phyloP scores from a whole-genome alignment of 2,797 vertebrate species.

The Acanthurus tractus region DNA sequence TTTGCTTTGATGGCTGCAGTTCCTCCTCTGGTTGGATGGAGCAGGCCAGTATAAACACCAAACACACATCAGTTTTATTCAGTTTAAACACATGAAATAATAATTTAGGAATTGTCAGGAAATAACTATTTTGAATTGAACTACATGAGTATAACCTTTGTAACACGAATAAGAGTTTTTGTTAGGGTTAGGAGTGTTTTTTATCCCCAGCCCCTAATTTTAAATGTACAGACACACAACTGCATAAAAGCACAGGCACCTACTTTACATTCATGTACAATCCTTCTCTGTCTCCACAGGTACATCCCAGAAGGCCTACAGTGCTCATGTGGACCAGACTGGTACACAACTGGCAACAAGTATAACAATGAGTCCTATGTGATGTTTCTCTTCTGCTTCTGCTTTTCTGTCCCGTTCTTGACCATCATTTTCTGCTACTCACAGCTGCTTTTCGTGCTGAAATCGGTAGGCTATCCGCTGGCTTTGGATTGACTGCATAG shows the following conservation, averaged over 20 bases:
- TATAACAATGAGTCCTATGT: conserved; percentile 86
- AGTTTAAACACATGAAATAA: not conserved
- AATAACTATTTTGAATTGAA: too few relatives aligned
- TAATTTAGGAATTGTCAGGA: not conserved
- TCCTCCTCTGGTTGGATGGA: conserved; percentile 87
- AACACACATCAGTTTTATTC: not conserved
- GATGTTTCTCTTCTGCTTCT: conserved; percentile 87
- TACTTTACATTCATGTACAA: not conserved
- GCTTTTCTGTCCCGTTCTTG: conserved; percentile 83
- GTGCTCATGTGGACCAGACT: conserved; percentile 85
- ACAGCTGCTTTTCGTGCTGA: conserved; percentile 85
- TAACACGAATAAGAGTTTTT: not conserved
- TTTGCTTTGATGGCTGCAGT: conserved; percentile 68
- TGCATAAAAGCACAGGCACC: too few relatives aligned
- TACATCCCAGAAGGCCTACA: conserved; percentile 86
- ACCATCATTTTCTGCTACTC: conserved; percentile 85
- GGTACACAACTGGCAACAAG: conserved; percentile 84
- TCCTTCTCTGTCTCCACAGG: conserved; percentile 51
- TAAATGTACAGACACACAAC: not conserved
- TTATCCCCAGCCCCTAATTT: not conserved
- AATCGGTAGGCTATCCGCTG: conserved; percentile 67
- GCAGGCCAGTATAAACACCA: conserved; percentile 75
- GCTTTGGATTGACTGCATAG: not conserved
- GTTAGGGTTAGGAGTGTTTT: not conserved
- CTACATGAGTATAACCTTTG: too few relatives aligned